A percentile compares a stretch with the other conserved stretches of the same genome.
Conservation (phyloP, 2,797 vertebrate genomes). For the Sciurus carolinensis region DNA sequence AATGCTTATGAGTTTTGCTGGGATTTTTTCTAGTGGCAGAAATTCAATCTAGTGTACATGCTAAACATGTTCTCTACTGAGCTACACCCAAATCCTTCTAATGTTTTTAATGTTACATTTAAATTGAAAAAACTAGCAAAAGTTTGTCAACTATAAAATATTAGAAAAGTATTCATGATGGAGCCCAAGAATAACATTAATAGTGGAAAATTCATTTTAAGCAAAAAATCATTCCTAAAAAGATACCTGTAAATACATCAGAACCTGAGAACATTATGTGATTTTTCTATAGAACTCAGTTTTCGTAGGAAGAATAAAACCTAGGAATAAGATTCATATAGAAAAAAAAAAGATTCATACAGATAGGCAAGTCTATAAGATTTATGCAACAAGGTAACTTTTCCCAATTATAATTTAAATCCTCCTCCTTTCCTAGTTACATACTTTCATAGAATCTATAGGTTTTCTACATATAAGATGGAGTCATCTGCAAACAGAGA, state of each 20-base stretch:
- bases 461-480: neutral
- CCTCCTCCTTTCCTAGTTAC: neutral
- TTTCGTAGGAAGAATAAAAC: slow-evolving; percentile 2
- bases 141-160: slow-evolving; percentile 6
- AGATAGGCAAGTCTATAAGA: slow-evolving; percentile 4
- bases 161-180: neutral
- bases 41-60: neutral
- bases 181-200: neutral
- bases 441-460: slow-evolving; percentile 1
- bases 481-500: neutral
- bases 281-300: neutral
- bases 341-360: neutral
- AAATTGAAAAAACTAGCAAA: slow-evolving; percentile 10
- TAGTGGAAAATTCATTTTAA: neutral
- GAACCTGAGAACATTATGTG: neutral
- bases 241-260: neutral
- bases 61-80: neutral
- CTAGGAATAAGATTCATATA: neutral
- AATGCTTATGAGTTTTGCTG: neutral
- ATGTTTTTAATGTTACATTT: slow-evolving; percentile 11
- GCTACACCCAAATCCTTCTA: neutral
- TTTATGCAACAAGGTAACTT: neutral
- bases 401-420: slow-evolving; percentile 23
- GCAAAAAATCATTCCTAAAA: neutral
- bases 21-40: neutral